Base-by-base conservation (phyloP, 2,888 invertebrate genomes). In the Conistra vaccinii region DNA sequence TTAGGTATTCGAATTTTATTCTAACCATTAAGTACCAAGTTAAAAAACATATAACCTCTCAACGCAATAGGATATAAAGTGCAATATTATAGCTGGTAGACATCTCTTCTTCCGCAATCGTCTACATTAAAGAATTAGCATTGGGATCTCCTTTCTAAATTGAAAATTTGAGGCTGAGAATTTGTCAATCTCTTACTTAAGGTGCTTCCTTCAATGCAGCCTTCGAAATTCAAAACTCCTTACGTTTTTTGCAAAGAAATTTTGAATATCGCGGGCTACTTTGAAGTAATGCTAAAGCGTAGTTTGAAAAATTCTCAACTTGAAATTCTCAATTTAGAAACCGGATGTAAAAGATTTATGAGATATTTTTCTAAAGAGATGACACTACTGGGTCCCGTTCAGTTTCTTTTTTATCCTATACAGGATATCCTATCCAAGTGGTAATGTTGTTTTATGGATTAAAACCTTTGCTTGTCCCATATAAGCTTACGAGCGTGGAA, bases 391-490 rank as follows among this genome's bases (percentile, higher is more conserved):
- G 20, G 39, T 39, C 7, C 1, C 10, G 2, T 45, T 29, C 2
- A 4, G 9, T 45, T 42, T 26, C 23, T 62, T 29, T 23, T 65
- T 65, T 32, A 7, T 60, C 60, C 14, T 60, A 17, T 48, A 32
- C 14, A 67, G 35, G 26, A 63, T 78, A 29, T 62, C 29, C 62
- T 14, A n/a, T 51, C 29, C 57, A 29, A 58, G 23, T 62, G 45
- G 58, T 39, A 80, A 80, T 66, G 75, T 73, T 60, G 73, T 85
- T 78, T 69, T 62, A 77, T 84, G 58, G 68, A 79, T 83, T 73
- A 77, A 83, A 67, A 69, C 78, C 68, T 71, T 70, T 62, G 69
- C 76, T 67, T 67, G 83, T 85, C 75, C 63, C 76, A 67, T 74
- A 73, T 53, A 68, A 66, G 75, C 74, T 63, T 72, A 69, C 78